phyloP scores from a whole-genome alignment of 2,113 vertebrate species.

The Anolis carolinensis region DNA sequence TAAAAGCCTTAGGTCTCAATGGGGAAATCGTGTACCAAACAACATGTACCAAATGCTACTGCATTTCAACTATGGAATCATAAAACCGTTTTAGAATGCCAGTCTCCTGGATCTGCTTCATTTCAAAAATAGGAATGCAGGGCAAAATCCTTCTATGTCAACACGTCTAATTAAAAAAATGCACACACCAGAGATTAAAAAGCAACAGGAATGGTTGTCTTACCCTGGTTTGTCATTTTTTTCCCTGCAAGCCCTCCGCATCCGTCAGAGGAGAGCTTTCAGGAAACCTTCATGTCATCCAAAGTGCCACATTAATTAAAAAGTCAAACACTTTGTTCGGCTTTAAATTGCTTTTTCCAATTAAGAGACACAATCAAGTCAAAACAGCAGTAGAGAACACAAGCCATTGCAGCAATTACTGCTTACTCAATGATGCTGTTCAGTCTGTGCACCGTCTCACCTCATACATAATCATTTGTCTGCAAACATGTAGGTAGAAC shows the following conservation, averaged over 20 bases:
- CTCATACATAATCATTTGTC: background rate
- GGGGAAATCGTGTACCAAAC: background rate
- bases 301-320: background rate
- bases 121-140: too few relatives aligned
- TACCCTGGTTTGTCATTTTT: too few relatives aligned
- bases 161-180: background rate
- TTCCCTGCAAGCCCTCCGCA: too few relatives aligned
- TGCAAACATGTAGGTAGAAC: slow-evolving; percentile 2
- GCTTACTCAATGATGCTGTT: background rate
- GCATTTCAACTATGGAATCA: background rate
- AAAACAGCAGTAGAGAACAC: background rate
- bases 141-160: background rate
- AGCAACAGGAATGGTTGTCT: background rate
- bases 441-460: slow-evolving; percentile 14
- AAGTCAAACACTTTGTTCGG: background rate
- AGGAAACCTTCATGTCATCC: background rate
- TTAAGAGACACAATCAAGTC: background rate
- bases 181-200: background rate
- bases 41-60: background rate
- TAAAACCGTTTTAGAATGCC: background rate
- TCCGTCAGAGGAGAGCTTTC: background rate
- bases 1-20: too few relatives aligned
- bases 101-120: background rate
- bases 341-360: background rate
- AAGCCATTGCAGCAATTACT: slow-evolving; percentile 23